Base-by-base conservation (phyloP, 2,888 invertebrate species). In the Catocala sponsa region DNA sequence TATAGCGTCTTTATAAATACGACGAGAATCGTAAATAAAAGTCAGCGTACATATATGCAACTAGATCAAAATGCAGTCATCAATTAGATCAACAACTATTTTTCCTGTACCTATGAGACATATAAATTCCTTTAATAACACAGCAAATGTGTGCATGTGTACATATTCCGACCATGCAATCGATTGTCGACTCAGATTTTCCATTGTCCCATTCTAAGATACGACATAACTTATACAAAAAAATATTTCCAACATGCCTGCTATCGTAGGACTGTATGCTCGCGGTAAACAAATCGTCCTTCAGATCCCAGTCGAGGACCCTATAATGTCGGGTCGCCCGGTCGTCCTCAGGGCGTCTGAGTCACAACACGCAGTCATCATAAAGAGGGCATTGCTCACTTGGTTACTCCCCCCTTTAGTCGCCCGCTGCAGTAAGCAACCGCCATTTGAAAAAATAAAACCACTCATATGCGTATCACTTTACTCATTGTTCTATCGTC, bases 371-470 rank as follows among this genome's bases (percentile, higher is more conserved):
- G 90, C 88, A 89, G 88, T 89, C 87, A 89, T 91, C 92, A 92
- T 93, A 87, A 92, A 91, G 92, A 93, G 94, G 94, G 91, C 94
- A 92, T 88, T 94, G 94, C 91, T 92, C 94, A 92, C 88, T 88
- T 85, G 83, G 84, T 82, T 82, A 84, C 89, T 89, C 90, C 89
- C 86, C 87, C 84, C 86, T 85, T 83, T 80, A 82, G 80, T 75
- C 83, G 87, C 79, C 82, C 87, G 85, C 79, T 89, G 89, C 91
- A 90, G 80, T 84, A 78, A 75, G 70, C 76, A 82, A 79, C 81
- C 78, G 79, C 78, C 80, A 80, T 81, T 85, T 87, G 77, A 77
- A 87, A 59, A 86, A 88, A 87, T 85, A 87, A 85, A 85, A 82
- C 80, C 83, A 82, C 82, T 84, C 82, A 78, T 79, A 84, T 84